These are phyloP conservation scores for Zaprionus tsacasi DNA, from an alignment of 1,140 invertebrate species.

Conservation along the genomic window DNA sequence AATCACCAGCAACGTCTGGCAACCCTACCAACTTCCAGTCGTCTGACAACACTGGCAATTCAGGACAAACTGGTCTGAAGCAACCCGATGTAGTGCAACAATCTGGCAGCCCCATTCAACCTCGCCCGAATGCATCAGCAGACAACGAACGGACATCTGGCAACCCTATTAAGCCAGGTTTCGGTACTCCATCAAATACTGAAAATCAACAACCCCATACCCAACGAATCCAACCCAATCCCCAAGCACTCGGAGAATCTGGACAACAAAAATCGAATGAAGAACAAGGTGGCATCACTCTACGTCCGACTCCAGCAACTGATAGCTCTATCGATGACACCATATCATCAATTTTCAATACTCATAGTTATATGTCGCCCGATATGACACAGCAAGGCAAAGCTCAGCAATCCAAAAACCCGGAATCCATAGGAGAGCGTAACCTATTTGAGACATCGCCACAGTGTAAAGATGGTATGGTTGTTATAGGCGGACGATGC, in stretches of 20 bases:
- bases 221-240: conserved; percentile 4
- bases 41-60: not conserved
- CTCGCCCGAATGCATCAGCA: not conserved
- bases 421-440: conserved; percentile 37
- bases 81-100: not conserved
- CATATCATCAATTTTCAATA: conserved; percentile 54
- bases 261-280: not conserved
- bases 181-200: not conserved
- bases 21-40: not conserved
- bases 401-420: conserved; percentile 36
- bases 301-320: conserved; percentile 1
- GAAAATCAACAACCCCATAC: not conserved
- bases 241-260: not conserved
- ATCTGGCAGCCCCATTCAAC: not conserved
- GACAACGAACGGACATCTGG: not conserved
- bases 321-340: conserved; percentile 17
- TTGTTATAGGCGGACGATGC: conserved; percentile 44
- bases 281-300: not conserved
- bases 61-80: not conserved
- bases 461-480: conserved; percentile 38
- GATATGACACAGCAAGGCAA: not conserved
- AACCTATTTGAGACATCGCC: conserved; percentile 48
- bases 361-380: conserved; percentile 38
- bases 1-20: not conserved
- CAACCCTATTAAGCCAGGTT: not conserved